Conservation (phyloP, 2,113 vertebrate species). For the Sus scrofa region T2T-Sscrofa CM000826.6:146054501-146055000, state of each 20-base stretch:
- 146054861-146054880: neutral
- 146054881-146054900: neutral
- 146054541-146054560: conserved; percentile 26
- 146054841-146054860: neutral
- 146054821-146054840: neutral
- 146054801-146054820: neutral
- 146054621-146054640: conserved; percentile 63
- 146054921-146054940: neutral
- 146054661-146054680: conserved; percentile 63
- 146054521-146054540: neutral
- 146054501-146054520: neutral
- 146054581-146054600: too few species aligned
- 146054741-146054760: neutral
- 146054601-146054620: conserved; percentile 37
- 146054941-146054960: neutral
- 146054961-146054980: conserved; percentile 24
- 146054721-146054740: neutral
- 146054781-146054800: neutral
- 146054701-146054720: neutral
- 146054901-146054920: neutral
- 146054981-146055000: neutral
- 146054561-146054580: conserved; percentile 8
- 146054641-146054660: conserved; percentile 70
- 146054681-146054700: conserved; percentile 51
- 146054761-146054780: neutral